These are phyloP conservation scores for Nephrotoma appendiculata DNA, from an alignment of 2,888 invertebrate species.

Conservation along the genomic window DNA sequence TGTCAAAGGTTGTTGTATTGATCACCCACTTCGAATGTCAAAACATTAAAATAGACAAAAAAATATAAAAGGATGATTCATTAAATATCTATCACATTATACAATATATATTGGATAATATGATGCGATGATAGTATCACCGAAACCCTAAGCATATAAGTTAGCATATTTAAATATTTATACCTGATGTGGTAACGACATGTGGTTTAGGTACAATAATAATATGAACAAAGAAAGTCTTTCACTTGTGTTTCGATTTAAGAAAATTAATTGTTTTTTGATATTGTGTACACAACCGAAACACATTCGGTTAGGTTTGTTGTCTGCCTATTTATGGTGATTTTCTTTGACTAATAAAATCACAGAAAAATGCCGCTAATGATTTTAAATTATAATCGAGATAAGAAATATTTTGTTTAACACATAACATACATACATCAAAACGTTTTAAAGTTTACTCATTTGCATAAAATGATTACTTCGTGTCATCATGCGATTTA, in stretches of 20 bases:
- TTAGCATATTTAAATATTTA: background rate
- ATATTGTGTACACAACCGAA: background rate
- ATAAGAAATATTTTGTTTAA: background rate
- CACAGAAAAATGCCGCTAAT: background rate
- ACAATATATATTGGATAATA: background rate
- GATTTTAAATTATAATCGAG: background rate
- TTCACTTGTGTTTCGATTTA: background rate
- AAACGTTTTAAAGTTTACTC: background rate
- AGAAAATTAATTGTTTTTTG: background rate
- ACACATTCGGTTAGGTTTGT: background rate
- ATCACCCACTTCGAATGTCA: conserved; percentile 5
- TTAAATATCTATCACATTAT: background rate
- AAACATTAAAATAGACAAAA: background rate
- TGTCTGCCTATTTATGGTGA: background rate
- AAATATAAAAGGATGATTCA: background rate
- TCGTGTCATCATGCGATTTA: background rate
- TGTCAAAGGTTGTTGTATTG: background rate
- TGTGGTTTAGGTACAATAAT: background rate
- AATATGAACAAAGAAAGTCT: background rate
- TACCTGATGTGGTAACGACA: background rate
- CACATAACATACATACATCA: background rate
- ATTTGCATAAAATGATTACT: background rate
- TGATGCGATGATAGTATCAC: background rate
- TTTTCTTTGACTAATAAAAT: background rate
- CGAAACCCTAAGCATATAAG: background rate